Conservation (phyloP, 2,797 vertebrate genomes). For the Leucoraja ocellata region DNA sequence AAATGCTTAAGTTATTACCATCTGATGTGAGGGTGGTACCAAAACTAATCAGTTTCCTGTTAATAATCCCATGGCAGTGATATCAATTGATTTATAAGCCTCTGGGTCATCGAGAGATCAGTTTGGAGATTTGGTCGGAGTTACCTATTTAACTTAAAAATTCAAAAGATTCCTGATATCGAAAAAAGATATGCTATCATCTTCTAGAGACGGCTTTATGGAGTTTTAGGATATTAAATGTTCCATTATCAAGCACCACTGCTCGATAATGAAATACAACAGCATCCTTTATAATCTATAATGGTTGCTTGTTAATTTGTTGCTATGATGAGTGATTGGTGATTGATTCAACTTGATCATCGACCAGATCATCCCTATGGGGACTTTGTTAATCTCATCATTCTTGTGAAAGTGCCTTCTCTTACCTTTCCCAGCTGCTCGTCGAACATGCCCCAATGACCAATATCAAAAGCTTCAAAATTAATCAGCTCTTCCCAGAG, state of each 20-base stretch:
- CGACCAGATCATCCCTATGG: background rate
- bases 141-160: too few species aligned
- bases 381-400: constrained; percentile 16
- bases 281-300: background rate
- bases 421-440: background rate
- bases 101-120: background rate
- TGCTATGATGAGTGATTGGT: constrained; percentile 12
- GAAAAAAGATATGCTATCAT: background rate
- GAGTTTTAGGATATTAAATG: background rate
- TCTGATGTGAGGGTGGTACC: too few species aligned
- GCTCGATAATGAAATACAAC: background rate
- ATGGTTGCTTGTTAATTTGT: background rate
- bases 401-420: background rate
- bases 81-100: background rate
- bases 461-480: constrained; percentile 27
- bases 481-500: background rate
- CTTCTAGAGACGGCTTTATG: background rate
- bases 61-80: background rate
- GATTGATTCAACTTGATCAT: constrained; percentile 29
- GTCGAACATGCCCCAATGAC: background rate
- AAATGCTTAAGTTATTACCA: background rate
- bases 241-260: background rate
- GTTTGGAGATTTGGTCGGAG: too few species aligned
- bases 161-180: too few species aligned
- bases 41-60: background rate